Evolutionary conservation across 2,113 vertebrate genomes (phyloP).

Genomic region (Mesembrinibis cayennensis): DNA sequence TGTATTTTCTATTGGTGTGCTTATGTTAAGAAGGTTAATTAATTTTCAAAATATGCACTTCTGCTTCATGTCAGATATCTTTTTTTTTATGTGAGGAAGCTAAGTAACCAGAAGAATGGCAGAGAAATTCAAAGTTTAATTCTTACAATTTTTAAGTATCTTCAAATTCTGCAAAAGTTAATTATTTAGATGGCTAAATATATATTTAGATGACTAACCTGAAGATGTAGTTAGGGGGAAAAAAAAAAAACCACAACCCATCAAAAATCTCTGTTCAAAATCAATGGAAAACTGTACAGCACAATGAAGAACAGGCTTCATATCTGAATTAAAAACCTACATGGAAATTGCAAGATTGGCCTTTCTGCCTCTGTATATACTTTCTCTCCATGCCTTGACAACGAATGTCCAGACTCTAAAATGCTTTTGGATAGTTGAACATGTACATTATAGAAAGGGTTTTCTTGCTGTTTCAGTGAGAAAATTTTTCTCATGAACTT

Average conservation of each 20-base stretch:
- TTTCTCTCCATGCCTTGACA: neutral
- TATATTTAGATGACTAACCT: neutral
- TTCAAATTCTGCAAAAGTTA: neutral
- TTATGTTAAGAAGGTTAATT: neutral
- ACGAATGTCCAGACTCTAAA: neutral
- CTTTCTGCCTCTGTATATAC: neutral
- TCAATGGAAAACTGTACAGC: neutral
- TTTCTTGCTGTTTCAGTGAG: neutral
- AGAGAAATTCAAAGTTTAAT: neutral
- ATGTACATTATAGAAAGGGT: neutral
- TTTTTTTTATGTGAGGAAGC: neutral
- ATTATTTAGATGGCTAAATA: neutral
- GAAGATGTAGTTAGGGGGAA: neutral
- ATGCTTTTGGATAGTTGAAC: neutral
- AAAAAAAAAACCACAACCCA: too few species aligned
- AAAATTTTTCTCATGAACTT: neutral
- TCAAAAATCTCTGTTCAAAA: neutral
- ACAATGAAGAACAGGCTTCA: neutral
- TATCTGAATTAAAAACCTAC: neutral
- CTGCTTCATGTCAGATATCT: neutral
- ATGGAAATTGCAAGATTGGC: too few species aligned
- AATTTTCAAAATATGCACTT: neutral
- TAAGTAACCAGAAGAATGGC: neutral
- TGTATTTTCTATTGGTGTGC: neutral
- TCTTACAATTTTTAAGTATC: neutral